Evolutionary conservation across 2,797 vertebrate species (phyloP).

Genomic region (Danio albolineatus): DNA sequence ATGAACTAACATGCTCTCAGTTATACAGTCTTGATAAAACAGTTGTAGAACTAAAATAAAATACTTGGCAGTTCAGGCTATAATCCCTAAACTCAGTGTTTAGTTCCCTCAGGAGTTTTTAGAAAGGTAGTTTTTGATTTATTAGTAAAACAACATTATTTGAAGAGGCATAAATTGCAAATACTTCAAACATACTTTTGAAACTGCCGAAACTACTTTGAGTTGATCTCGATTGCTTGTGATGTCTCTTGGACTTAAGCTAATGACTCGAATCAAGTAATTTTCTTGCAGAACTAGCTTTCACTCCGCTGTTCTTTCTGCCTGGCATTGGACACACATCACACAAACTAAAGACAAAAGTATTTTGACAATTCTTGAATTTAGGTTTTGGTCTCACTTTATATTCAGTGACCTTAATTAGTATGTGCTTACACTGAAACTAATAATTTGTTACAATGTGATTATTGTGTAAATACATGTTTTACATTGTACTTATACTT

Average conservation of each 20-base stretch:
- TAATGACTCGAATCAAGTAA: conserved; percentile 2
- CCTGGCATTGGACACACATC: no score
- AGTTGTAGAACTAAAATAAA: neutral
- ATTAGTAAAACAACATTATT: neutral
- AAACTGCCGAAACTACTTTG: neutral
- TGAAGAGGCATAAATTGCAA: neutral
- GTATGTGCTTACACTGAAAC: no score
- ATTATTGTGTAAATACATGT: no score
- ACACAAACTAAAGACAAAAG: no score
- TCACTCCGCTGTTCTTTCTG: neutral
- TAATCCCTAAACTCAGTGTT: neutral
- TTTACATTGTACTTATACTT: no score
- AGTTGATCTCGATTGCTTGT: neutral
- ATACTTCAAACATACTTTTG: conserved; percentile 1
- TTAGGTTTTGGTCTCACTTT: no score
- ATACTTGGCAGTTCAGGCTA: neutral
- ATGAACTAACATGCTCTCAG: neutral
- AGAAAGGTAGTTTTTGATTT: neutral
- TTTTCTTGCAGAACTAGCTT: neutral
- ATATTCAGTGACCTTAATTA: no score
- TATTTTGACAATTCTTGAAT: no score
- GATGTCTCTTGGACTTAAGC: neutral
- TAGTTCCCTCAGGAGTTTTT: neutral
- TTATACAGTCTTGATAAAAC: neutral
- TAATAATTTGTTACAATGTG: no score